Percentiles rank a stretch among this genome's conserved stretches.
Conservation (phyloP, 92 coral and sea anemone genomes). For the Phymanthus crucifer region DNA sequence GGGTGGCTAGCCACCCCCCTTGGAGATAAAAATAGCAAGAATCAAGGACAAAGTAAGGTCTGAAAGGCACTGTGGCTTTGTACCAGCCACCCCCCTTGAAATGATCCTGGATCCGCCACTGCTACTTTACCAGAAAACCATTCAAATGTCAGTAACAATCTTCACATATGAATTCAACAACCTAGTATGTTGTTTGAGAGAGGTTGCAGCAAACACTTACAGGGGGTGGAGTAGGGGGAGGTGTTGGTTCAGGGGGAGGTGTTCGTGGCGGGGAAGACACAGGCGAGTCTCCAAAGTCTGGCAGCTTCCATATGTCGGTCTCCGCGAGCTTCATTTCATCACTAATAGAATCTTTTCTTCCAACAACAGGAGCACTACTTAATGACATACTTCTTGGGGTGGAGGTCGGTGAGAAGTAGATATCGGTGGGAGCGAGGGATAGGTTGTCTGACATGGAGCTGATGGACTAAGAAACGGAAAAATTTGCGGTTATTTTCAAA, state of each 20-base stretch:
- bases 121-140: no score
- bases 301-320: constrained; percentile 72
- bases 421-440: constrained; percentile 97
- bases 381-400: constrained; percentile 84
- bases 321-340: constrained; percentile 41
- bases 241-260: constrained; percentile 95
- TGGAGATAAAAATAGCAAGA: no score
- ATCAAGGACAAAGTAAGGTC: no score
- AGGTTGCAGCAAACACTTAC: constrained; percentile 40
- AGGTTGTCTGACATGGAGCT: constrained; percentile 79
- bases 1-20: no score
- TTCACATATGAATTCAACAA: no score
- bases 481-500: not conserved
- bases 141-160: no score
- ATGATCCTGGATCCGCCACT: no score
- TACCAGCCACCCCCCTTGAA: no score
- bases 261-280: constrained; percentile 95
- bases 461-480: constrained; percentile 48
- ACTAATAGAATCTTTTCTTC: constrained; percentile 25
- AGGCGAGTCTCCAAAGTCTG: constrained; percentile 93
- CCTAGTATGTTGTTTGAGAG: no score
- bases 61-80: no score
- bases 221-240: constrained; percentile 91
- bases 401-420: constrained; percentile 79
- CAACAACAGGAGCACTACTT: constrained; percentile 54